A percentile compares a stretch with the other conserved stretches of the same genome.
Evolutionary conservation across 2,797 vertebrate genomes (phyloP).

Genomic region (Esox masquinongy): DNA sequence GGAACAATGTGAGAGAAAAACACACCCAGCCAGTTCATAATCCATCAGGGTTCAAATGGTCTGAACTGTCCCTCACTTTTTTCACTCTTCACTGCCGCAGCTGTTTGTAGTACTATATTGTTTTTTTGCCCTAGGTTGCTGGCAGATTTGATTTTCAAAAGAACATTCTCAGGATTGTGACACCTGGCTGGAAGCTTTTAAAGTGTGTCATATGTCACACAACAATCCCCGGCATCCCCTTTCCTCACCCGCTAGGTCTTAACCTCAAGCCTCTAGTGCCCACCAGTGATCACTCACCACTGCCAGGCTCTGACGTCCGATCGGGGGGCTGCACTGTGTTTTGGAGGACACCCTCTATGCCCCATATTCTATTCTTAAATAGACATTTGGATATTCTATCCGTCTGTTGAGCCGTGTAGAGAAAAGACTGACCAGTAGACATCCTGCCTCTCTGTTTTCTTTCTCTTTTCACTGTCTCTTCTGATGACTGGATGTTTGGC

Average conservation of each 20-base stretch:
- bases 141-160: constrained; percentile 49
- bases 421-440: constrained; percentile 25
- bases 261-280: constrained; percentile 58
- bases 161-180: constrained; percentile 67
- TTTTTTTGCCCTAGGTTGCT: constrained; percentile 49
- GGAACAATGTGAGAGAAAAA: constrained; percentile 8
- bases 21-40: background rate
- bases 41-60: background rate
- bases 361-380: constrained; percentile 63
- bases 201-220: constrained; percentile 73
- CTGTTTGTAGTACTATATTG: constrained; percentile 51
- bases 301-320: constrained; percentile 50
- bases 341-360: constrained; percentile 48
- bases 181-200: constrained; percentile 68
- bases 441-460: constrained; percentile 14
- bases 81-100: background rate
- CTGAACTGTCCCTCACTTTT: background rate
- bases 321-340: constrained; percentile 57
- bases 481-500: constrained; percentile 15
- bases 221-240: constrained; percentile 51
- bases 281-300: constrained; percentile 62
- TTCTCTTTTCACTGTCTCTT: constrained; percentile 1
- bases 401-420: constrained; percentile 17
- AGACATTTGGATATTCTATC: background rate
- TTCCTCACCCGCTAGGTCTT: constrained; percentile 15